A percentile compares a stretch with the other conserved stretches of the same genome.
Evolutionary conservation across 2,888 invertebrate species (phyloP).

Genomic region (Polydrusus pterygomalis): DNA sequence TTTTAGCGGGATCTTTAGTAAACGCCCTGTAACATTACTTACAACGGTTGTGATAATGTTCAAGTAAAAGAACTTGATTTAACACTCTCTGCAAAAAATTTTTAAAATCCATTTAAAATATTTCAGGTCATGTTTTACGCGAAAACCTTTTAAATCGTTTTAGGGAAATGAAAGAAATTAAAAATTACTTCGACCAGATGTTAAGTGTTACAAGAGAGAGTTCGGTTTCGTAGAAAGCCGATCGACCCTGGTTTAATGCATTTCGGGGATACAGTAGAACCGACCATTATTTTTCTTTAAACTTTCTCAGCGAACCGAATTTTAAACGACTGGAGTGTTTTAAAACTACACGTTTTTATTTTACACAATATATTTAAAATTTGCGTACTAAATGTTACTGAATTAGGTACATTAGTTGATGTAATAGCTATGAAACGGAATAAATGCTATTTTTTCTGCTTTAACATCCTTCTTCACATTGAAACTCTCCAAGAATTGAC

Average conservation of each 20-base stretch:
- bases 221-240: neutral
- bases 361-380: too few species aligned
- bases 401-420: too few species aligned
- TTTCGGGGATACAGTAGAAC: neutral
- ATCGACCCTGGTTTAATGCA: slow-evolving; percentile 8
- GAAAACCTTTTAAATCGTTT: slow-evolving; percentile 1
- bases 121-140: slow-evolving; percentile 3
- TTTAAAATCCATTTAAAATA: neutral
- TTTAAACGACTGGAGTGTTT: neutral
- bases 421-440: too few species aligned
- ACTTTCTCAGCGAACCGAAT: neutral
- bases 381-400: too few species aligned
- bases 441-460: too few species aligned
- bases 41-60: too few species aligned
- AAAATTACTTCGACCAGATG: slow-evolving; percentile 7
- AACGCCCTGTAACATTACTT: too few species aligned
- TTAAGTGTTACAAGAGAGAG: slow-evolving; percentile 6
- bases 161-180: slow-evolving; percentile 2
- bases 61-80: neutral
- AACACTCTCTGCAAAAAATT: neutral
- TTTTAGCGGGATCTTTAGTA: too few species aligned
- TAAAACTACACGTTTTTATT: neutral
- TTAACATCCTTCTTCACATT: too few species aligned
- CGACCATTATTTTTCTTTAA: slow-evolving; percentile 1
- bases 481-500: too few species aligned